phyloP scores from a whole-genome alignment of 2,113 vertebrate species.

The Isichthys henryi region DNA sequence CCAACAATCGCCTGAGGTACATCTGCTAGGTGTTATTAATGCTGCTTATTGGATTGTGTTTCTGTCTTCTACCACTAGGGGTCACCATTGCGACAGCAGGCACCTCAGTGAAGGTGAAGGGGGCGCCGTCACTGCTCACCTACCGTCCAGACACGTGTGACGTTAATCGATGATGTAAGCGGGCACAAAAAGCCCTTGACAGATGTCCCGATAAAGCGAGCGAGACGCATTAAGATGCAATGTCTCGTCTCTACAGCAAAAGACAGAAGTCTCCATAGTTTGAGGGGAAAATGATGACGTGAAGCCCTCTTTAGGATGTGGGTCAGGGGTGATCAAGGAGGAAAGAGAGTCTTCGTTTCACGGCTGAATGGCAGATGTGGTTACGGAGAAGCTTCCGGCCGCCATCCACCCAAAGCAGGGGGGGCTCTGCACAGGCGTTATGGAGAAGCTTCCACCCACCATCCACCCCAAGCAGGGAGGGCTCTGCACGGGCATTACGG shows the following conservation, averaged over 20 bases:
- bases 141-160: conserved; percentile 9
- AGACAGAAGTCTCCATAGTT: conserved; percentile 11
- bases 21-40: neutral
- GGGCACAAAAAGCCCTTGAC: conserved; percentile 20
- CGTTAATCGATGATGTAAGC: neutral
- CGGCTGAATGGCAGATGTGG: neutral
- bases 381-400: too few species aligned
- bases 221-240: conserved; percentile 14
- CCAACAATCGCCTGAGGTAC: neutral
- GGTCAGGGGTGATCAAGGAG: neutral
- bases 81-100: neutral
- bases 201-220: conserved; percentile 25
- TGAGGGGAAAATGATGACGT: neutral
- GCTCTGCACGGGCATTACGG: too few species aligned
- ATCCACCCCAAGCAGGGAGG: too few species aligned
- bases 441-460: too few species aligned
- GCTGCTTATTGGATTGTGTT: neutral
- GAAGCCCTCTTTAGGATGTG: neutral
- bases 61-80: conserved; percentile 14
- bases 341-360: neutral
- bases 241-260: conserved; percentile 8
- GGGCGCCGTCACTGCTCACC: conserved; percentile 4
- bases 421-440: too few species aligned
- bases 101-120: neutral
- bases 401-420: too few species aligned